Conservation (phyloP, 2,888 invertebrate genomes). For the Busseola fusca region DNA sequence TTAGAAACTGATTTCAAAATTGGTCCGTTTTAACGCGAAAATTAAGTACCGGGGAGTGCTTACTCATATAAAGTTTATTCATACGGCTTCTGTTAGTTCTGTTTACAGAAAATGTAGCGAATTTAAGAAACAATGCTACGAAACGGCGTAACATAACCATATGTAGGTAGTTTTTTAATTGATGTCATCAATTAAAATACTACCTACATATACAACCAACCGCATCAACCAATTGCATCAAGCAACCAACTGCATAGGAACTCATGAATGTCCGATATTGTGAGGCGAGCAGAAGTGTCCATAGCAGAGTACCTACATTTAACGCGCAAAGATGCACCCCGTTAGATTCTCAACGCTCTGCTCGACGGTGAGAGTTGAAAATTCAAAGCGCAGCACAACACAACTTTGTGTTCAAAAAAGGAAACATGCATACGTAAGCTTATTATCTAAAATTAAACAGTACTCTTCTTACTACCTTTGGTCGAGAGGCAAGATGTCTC, state of each 20-base stretch:
- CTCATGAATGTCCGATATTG: neutral
- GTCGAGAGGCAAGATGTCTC: neutral
- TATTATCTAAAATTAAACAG: neutral
- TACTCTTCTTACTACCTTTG: neutral
- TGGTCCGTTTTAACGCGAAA: slow-evolving; percentile 1
- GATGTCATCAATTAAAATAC: no score
- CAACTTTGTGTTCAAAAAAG: neutral
- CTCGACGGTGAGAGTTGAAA: no score
- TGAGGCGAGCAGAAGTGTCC: neutral
- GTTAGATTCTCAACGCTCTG: neutral
- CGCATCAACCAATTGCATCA: no score
- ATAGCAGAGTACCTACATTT: no score
- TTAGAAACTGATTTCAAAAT: slow-evolving; percentile 15
- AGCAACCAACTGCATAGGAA: neutral
- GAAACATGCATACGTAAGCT: fast-evolving
- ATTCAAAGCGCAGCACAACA: no score
- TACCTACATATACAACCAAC: no score
- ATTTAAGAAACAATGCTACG: neutral
- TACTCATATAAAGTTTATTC: slow-evolving; percentile 15
- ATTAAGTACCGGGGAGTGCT: slow-evolving; percentile 17
- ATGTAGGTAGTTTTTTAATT: neutral
- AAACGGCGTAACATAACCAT: neutral
- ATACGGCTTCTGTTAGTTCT: slow-evolving; percentile 25
- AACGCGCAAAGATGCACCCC: neutral
- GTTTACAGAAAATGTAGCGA: neutral